Evolutionary conservation across 2,888 invertebrate genomes (phyloP).

Genomic region (Pseudococcus longispinus): DNA sequence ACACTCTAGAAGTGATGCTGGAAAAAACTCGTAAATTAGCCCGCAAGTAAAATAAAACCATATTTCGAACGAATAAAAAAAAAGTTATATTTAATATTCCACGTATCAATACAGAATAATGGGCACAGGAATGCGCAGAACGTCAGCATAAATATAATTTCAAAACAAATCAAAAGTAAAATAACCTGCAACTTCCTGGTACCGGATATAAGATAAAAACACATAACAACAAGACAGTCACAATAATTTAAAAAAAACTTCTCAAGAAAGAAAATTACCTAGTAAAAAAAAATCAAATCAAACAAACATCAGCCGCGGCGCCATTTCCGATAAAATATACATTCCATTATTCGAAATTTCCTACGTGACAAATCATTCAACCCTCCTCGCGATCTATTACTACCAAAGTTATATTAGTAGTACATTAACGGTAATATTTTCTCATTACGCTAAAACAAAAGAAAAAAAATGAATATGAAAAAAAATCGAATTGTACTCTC

Average conservation of each 20-base stretch:
- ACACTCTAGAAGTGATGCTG: no score
- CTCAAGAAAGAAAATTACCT: not conserved
- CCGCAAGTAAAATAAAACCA: not conserved
- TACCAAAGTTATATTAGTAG: not conserved
- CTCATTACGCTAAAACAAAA: not conserved
- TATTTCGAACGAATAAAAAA: not conserved
- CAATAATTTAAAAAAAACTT: not conserved
- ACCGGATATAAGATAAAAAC: not conserved
- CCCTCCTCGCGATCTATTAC: not conserved
- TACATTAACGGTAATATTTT: not conserved
- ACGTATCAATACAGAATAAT: not conserved
- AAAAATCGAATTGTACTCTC: not conserved
- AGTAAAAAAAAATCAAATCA: not conserved
- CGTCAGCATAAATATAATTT: not conserved
- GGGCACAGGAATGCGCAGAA: not conserved
- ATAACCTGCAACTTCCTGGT: not conserved
- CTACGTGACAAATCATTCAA: not conserved
- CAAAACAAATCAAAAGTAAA: not conserved
- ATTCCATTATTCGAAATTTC: not conserved
- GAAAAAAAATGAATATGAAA: not conserved
- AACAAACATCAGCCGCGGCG: not conserved
- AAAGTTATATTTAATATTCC: not conserved
- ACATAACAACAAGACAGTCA: constrained; percentile 4
- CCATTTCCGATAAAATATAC: not conserved
- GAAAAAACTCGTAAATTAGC: not conserved